Evolutionary conservation across 53 echinoderm and acorn worm species (phyloP), one percentile per base, ranked within the genome.

Genomic region (Paelopatides confundens): DNA sequence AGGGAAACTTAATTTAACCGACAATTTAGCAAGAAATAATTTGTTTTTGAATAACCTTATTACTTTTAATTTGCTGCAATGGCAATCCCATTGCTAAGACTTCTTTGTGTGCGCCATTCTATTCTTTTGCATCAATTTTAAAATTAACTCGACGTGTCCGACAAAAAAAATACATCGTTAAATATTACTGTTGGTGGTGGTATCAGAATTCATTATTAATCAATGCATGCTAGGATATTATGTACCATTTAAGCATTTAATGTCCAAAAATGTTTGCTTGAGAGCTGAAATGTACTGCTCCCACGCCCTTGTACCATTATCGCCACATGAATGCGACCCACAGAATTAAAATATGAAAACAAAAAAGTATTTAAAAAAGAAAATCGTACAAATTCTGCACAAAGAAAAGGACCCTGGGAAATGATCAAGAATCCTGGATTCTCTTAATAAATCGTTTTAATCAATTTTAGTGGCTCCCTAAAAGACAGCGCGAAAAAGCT

Each of bases 391-490:
- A 74, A 43, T 74, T 39, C 23, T 24, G 46, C 74, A 74, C 21
- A 54, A 58, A 74, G 46, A 46, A 74, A 35, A 23, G n/a, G 37
- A 74, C 74, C 74, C 74, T 74, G 74, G 74, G 74, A 74, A 74
- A 18, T 21, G 0, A 18, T 74, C 74, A 1, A 1, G 5, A 27
- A 46, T 40, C 74, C 74, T 74, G 74, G 74, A 74, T 40, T 26
- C 74, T 74, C 74, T 23, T 58, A n/a, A 74, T 37, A 26, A 40
- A 39, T 14, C 47, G 24, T 74, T 46, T 46, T 74, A 74, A 74
- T 74, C 74, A 74, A 74, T 46, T 74, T 74, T 74, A 24, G 40
- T 43, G 12, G 12, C 74, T 39, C 47, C 26, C 74, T 40, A 40
- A 74, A 46, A 74, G 18, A 40, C 74, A 74, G 74, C 47, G 74